Percentiles rank a stretch among this genome's conserved stretches.
Evolutionary conservation across 2,797 vertebrate genomes (phyloP).

Genomic region (Tympanoctomys barrerae): DNA sequence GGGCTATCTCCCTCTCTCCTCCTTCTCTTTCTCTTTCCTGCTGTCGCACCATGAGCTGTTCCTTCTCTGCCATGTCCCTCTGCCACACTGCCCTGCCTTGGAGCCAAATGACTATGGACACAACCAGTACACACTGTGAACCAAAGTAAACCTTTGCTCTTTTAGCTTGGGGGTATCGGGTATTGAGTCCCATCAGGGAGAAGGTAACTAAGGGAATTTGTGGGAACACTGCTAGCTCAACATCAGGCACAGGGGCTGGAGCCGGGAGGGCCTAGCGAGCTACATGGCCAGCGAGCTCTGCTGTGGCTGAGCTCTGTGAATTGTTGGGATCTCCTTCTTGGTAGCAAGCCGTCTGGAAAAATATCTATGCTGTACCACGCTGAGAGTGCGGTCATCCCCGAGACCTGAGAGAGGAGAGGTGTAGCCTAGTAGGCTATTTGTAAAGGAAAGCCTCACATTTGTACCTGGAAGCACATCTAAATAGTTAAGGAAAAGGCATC

Average conservation of each 20-base stretch:
- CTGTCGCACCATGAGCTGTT: background rate
- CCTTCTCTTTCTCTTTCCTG: background rate
- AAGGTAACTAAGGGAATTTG: background rate
- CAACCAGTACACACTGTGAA: background rate
- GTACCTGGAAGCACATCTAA: conserved; percentile 56
- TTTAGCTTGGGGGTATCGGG: background rate
- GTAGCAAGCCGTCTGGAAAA: background rate
- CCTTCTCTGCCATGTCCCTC: background rate
- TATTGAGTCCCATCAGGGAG: background rate
- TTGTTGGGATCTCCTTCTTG: background rate
- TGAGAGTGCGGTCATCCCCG: background rate
- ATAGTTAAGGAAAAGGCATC: conserved; percentile 63
- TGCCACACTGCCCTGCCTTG: background rate
- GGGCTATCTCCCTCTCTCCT: background rate
- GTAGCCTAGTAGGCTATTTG: background rate
- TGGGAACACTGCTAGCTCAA: background rate
- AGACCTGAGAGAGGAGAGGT: background rate
- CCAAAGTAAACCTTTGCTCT: background rate
- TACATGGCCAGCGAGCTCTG: background rate
- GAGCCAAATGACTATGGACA: background rate
- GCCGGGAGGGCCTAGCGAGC: background rate
- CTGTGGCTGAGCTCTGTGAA: background rate
- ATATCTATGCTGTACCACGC: background rate
- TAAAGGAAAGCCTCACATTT: conserved; percentile 28
- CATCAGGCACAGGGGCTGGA: background rate